A percentile compares a stretch with the other conserved stretches of the same genome.
Evolutionary conservation across 2,797 vertebrate genomes (phyloP).

Genomic region (Allobates femoralis): DNA sequence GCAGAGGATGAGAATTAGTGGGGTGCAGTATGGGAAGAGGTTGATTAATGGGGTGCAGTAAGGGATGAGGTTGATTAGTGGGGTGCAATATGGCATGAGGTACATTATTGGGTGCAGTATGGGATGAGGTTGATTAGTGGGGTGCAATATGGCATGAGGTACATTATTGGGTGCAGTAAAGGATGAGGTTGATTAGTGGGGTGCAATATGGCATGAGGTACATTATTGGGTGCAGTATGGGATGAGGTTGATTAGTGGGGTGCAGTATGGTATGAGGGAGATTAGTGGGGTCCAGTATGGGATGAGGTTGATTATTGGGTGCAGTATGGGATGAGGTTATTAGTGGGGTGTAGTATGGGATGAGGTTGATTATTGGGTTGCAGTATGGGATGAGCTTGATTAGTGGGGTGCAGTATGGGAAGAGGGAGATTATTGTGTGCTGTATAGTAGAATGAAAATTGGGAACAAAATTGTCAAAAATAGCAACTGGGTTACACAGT

Average conservation of each 20-base stretch:
- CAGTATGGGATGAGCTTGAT: neutral
- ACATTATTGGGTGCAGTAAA: neutral
- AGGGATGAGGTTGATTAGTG: neutral
- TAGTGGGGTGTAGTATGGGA: too few species aligned
- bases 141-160: neutral
- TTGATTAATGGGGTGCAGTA: neutral
- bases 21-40: neutral
- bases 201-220: neutral
- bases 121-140: neutral
- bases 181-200: neutral
- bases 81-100: neutral
- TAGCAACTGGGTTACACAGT: neutral
- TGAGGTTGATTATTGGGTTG: too few species aligned
- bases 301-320: neutral
- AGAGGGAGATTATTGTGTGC: too few species aligned
- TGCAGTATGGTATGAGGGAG: neutral
- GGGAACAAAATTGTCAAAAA: neutral
- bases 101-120: neutral
- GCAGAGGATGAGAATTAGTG: too few species aligned
- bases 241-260: neutral
- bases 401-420: too few species aligned
- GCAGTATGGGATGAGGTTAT: too few species aligned
- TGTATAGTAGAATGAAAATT: neutral
- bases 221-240: neutral
- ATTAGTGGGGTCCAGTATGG: neutral